These are phyloP conservation scores for Acronicta psi DNA, from an alignment of 2,888 invertebrate genomes.

Conservation along the genomic window DNA sequence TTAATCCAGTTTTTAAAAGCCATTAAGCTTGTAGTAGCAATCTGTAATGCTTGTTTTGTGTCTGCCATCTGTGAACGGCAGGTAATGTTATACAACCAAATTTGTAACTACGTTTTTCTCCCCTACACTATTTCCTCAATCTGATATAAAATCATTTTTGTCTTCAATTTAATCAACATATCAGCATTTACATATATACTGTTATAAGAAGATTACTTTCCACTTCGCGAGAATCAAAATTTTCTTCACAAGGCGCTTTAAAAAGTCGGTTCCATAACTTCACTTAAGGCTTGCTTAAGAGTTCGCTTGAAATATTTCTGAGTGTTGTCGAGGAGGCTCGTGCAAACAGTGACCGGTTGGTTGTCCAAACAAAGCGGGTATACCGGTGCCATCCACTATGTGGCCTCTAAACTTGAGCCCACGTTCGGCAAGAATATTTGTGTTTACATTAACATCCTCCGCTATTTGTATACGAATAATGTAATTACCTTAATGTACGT, in stretches of 20 bases:
- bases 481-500: slow-evolving; percentile 68
- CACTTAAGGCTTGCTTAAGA: slow-evolving; percentile 67
- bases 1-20: slow-evolving; percentile 86
- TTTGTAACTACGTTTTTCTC: slow-evolving; percentile 31
- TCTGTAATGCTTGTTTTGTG: slow-evolving; percentile 75
- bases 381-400: slow-evolving; percentile 64
- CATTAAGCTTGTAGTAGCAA: slow-evolving; percentile 85
- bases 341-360: slow-evolving; percentile 86
- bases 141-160: slow-evolving; percentile 5
- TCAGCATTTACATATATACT: slow-evolving; percentile 6
- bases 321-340: slow-evolving; percentile 81
- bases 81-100: slow-evolving; percentile 52
- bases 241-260: slow-evolving; percentile 41
- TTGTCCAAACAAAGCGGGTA: slow-evolving; percentile 80
- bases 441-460: slow-evolving; percentile 79
- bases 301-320: slow-evolving; percentile 81
- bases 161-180: slow-evolving; percentile 20
- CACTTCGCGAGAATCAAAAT: slow-evolving; percentile 2
- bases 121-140: slow-evolving; percentile 14
- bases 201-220: slow-evolving; percentile 4
- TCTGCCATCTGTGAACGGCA: slow-evolving; percentile 59
- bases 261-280: slow-evolving; percentile 57
- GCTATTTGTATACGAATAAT: slow-evolving; percentile 80
- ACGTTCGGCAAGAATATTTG: slow-evolving; percentile 75
- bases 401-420: slow-evolving; percentile 73